Base-by-base conservation (phyloP, 2,113 vertebrate species). In the Cisticola juncidis region DNA sequence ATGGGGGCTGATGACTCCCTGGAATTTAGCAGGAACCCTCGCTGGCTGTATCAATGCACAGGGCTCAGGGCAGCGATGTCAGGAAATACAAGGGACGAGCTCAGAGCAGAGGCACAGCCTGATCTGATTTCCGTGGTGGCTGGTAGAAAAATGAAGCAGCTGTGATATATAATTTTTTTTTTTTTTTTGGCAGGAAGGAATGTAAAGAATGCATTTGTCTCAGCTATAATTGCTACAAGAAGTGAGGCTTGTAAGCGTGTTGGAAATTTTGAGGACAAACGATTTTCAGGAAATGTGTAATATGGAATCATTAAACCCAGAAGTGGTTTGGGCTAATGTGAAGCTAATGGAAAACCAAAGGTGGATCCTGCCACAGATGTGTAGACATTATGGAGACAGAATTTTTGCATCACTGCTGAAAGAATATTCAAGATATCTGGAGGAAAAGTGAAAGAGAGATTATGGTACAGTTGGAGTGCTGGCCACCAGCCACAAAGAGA, bases 1-100 rank as follows among this genome's bases (percentile, higher is more conserved):
- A 22, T 0, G 0, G 12, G 15, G 10, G 1, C n/a, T 36, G 33
- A 35, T 14, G 71, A 26, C 15, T 65, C 25, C 69, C 42, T 45
- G 3, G 5, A 45, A 72, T 65, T 66, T 33, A 19, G 29, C n/a
- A 5, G 66, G 45, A 82, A 6, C 7, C 72, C 66, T 76, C 0
- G 0, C 70, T 70, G 81, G 14, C 53, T 72, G 26, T 54, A 42
- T 26, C 62, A 50, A 1, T 12, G 42, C 35, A 12, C 0, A 0
- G 12, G 2, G 21, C 53, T 86, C 16, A 7, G 25, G 47, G 42
- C 44, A 71, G 15, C 1, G 36, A 61, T 31, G 8, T 3, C 10
- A 4, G 18, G 36, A 48, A 72, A n/a, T 9, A 19, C 21, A 47
- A 73, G 21, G 18, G 29, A 24, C 64, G 7, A 40, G 6, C 69